phyloP scores from a whole-genome alignment of 2,797 vertebrate species.

The Chaunax sp. region DNA sequence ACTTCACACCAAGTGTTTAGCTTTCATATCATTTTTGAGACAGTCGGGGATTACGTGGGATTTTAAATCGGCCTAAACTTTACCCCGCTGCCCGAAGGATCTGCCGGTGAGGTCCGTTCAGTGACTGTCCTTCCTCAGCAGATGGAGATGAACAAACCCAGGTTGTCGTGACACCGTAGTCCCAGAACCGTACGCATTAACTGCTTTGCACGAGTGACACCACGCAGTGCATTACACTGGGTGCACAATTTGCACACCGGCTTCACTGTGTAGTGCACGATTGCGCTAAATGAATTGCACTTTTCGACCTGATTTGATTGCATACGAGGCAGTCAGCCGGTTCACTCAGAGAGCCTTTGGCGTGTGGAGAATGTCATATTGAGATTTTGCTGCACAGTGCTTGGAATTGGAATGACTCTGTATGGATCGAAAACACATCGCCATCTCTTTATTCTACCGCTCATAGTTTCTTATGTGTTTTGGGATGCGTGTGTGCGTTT shows the following conservation, averaged over 20 bases:
- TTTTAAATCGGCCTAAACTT: not conserved
- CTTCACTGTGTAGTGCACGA: too few relatives aligned
- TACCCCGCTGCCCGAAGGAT: not conserved
- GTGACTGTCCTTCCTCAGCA: not conserved
- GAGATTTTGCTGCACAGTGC: not conserved
- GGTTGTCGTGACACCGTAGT: not conserved
- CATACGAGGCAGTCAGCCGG: conserved; percentile 6
- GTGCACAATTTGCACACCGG: not conserved
- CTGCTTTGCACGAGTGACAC: not conserved
- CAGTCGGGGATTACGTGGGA: not conserved
- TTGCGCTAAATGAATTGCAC: not conserved
- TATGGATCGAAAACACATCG: not conserved
- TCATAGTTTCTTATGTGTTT: not conserved
- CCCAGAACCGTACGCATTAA: too few relatives aligned
- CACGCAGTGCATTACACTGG: not conserved
- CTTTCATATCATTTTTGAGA: not conserved
- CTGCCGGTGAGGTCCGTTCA: not conserved
- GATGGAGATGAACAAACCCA: not conserved
- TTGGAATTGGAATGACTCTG: conserved; percentile 5
- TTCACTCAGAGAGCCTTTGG: conserved; percentile 7
- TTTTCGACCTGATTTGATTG: conserved; percentile 24
- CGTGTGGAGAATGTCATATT: too few relatives aligned
- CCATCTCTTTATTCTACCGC: not conserved
- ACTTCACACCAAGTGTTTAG: not conserved
- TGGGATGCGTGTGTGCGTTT: not conserved